Evolutionary conservation across 2,797 vertebrate species (phyloP), one percentile per base, ranked within the genome.

Genomic region (Sebastes hopkinsi): DNA sequence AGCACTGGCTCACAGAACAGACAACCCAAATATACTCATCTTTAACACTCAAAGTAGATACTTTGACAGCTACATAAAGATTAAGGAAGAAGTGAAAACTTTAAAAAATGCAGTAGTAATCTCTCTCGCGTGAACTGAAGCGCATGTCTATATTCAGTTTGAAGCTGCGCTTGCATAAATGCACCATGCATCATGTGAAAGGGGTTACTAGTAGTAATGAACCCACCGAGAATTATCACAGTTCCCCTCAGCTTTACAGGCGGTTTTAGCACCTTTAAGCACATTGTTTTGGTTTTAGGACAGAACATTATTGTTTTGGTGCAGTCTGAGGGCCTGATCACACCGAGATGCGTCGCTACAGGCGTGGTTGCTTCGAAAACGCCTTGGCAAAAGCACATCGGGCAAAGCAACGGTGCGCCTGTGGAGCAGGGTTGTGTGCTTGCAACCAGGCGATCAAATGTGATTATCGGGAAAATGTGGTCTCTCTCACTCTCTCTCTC

Each of bases 1-100:
- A 86, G 69, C 18, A 22, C 79, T 71, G 74, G 74, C 67, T 84
- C 60, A 58, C 61, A 75, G 67, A 67, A 73, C 38, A 72, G 46
- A 65, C 62, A 64, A 27, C 62, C 54, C 68, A 67, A 22, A 80
- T 52, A 34, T 11, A 79, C 42, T 72, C 34, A 30, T 64, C 67
- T 59, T n/a, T 14, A 27, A 61, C 65, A 23, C 65, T 64, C 34
- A 38, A 34, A 70, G 32, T 2, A 71, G 42, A 76, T 50, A 36
- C 52, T 84, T 34, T 67, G 61, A 80, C 70, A 79, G 64, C 46
- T 52, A 27, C 13, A 50, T 22, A 34, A 29, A 72, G 23, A 70
- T 54, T 29, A 5, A 56, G 1, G 29, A 56, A 38, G 29, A 10
- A 38, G 11, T 18, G 36, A 14, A 69, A 62, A 67, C 3, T 1